Base-by-base conservation (phyloP, 2,113 vertebrate genomes). In the Gopherus evgoodei region DNA sequence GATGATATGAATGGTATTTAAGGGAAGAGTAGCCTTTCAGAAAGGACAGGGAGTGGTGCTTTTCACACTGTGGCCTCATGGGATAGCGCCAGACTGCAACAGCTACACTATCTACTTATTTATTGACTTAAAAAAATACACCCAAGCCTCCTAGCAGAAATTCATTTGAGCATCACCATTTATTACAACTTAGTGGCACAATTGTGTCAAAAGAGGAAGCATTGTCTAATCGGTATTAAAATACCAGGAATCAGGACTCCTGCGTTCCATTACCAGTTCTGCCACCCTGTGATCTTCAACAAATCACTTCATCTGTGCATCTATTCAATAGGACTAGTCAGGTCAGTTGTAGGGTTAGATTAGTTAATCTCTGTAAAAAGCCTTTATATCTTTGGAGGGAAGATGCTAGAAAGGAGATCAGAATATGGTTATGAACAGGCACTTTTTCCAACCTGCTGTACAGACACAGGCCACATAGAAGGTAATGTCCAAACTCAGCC, bases 401-500 rank as follows among this genome's bases (percentile, higher is more conserved):
- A 94, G 57, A 83, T 6, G 22, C 50, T 92, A 69, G 80, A 79
- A 84, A 88, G 5, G 53, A 88, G 47, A 84, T 72, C 65, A 75
- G n/a, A 93, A 88, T 0, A 0, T 38, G 53, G 4, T 31, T 87
- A 25, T 24, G 69, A 84, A 0, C 21, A 42, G 19, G 5, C 78
- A 38, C 42, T 1, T 92, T n/a, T 86, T 82, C 81, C 72, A 84
- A 25, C 25, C n/a, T 81, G 8, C 19, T 19, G 31, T 65, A 44
- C 57, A 5, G 56, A 19, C 11, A 6, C 25, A 44, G 0, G 0
- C 19, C 19, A 11, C 0, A 0, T 11, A 0, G 0, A 21, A 31
- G 6, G 53, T 16, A 78, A 80, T 80, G 35, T 35, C n/a, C 38
- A 83, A 86, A 81, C 44, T 11, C 56, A 7, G 76, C 44, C 8